Evolutionary conservation across 2,113 vertebrate species (phyloP).

Genomic region (Erythrocercus mccallii): DNA sequence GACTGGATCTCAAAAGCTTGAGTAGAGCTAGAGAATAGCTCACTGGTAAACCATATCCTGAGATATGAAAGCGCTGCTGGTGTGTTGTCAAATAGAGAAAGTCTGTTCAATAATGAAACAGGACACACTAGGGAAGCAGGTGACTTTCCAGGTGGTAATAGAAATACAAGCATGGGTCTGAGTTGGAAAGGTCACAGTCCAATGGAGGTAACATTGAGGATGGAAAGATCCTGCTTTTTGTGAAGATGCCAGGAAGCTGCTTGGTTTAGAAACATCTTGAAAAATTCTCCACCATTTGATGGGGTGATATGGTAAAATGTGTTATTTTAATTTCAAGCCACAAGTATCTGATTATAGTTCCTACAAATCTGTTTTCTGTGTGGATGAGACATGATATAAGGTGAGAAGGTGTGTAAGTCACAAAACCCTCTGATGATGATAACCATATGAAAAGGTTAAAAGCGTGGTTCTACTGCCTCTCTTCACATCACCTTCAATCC

Average conservation of each 20-base stretch:
- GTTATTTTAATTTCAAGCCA: not conserved
- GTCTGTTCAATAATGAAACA: not conserved
- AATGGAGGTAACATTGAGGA: not conserved
- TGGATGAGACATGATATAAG: not conserved
- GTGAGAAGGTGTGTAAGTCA: not conserved
- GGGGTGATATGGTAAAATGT: not conserved
- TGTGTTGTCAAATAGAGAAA: not conserved
- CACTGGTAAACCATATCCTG: not conserved
- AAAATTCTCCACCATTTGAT: not conserved
- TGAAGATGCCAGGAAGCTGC: not conserved
- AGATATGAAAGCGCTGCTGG: not conserved
- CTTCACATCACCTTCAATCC: not conserved
- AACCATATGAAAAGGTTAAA: not conserved
- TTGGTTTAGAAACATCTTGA: not conserved
- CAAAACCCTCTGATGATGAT: accelerated
- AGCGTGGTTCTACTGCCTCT: not conserved
- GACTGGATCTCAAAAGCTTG: slow-evolving; percentile 10
- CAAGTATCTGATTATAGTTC: not conserved
- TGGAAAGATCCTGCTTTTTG: not conserved
- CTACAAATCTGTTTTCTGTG: not conserved
- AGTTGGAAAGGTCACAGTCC: not conserved
- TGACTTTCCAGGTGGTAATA: not conserved
- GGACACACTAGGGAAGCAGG: not conserved
- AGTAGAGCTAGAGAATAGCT: not conserved
- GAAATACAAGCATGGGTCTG: not conserved